These are phyloP conservation scores for Muntiacus reevesi DNA, from an alignment of 2,113 vertebrate species.

Conservation along the genomic window DNA sequence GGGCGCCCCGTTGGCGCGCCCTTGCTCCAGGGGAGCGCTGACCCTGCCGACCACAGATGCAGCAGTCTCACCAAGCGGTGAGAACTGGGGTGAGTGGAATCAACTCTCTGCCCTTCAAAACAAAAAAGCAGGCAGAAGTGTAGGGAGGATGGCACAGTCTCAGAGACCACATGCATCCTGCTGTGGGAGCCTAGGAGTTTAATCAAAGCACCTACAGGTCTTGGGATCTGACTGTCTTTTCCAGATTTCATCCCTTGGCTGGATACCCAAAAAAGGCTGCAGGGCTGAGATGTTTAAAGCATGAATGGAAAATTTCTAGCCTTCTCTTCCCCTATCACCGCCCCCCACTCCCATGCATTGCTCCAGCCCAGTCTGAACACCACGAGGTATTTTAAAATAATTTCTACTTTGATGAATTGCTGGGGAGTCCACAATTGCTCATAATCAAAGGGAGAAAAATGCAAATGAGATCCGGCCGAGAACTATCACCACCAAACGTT, in stretches of 20 bases:
- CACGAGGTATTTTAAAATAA: slow-evolving; percentile 80
- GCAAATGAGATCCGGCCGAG: slow-evolving; percentile 83
- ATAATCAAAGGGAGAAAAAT: slow-evolving; percentile 82
- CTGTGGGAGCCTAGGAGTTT: slow-evolving; percentile 46
- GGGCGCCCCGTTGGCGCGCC: background rate
- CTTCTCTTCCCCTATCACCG: background rate
- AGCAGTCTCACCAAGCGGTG: background rate
- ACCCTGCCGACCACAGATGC: slow-evolving; percentile 32
- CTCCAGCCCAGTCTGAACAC: slow-evolving; percentile 62
- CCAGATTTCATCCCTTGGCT: slow-evolving; percentile 66
- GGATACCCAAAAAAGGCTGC: slow-evolving; percentile 40
- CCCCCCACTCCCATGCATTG: background rate
- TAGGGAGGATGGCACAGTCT: slow-evolving; percentile 1
- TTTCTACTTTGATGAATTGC: slow-evolving; percentile 82
- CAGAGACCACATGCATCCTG: slow-evolving; percentile 44
- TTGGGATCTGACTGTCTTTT: slow-evolving; percentile 37
- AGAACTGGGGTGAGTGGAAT: background rate
- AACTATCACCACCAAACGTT: slow-evolving; percentile 78
- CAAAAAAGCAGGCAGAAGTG: slow-evolving; percentile 20
- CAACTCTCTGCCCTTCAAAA: slow-evolving; percentile 60
- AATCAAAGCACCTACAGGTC: slow-evolving; percentile 58
- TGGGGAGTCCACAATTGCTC: slow-evolving; percentile 77
- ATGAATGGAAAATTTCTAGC: slow-evolving; percentile 40
- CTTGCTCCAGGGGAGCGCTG: slow-evolving; percentile 23
- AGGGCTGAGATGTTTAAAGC: slow-evolving; percentile 36